Evolutionary conservation across 2,113 vertebrate species (phyloP).

Genomic region (Antidorcas marsupialis): DNA sequence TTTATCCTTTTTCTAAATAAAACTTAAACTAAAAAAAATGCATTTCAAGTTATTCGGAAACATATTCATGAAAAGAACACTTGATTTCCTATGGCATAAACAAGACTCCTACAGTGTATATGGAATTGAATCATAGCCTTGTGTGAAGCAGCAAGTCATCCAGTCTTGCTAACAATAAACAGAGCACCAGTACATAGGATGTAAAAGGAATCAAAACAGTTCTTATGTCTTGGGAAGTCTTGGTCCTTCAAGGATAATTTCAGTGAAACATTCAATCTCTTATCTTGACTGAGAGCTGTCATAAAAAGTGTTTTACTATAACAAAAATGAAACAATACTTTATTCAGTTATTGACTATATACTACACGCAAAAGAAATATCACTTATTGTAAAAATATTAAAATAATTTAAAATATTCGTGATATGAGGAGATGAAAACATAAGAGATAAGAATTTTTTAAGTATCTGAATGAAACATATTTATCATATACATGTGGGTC

Average conservation of each 20-base stretch:
- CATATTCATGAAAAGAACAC: neutral
- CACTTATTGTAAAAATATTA: neutral
- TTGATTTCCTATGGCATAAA: neutral
- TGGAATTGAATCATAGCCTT: neutral
- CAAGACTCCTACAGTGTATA: neutral
- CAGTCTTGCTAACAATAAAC: neutral
- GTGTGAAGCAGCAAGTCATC: neutral
- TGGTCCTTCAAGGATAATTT: neutral
- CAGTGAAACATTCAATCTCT: neutral
- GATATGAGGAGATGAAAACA: neutral
- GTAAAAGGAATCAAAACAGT: neutral
- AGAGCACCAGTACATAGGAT: neutral
- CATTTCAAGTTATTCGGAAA: neutral
- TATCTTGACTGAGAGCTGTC: neutral
- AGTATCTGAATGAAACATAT: neutral
- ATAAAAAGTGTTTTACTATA: neutral
- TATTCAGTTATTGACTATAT: neutral
- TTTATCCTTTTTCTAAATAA: neutral
- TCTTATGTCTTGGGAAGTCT: neutral
- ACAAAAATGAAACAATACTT: neutral
- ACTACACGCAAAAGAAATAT: neutral
- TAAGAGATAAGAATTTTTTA: neutral
- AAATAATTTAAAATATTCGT: neutral
- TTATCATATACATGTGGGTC: neutral
- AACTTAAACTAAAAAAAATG: neutral